Evolutionary conservation across 2,888 invertebrate genomes (phyloP), one percentile per base, ranked within the genome.

Genomic region (Parasteatoda lunata): DNA sequence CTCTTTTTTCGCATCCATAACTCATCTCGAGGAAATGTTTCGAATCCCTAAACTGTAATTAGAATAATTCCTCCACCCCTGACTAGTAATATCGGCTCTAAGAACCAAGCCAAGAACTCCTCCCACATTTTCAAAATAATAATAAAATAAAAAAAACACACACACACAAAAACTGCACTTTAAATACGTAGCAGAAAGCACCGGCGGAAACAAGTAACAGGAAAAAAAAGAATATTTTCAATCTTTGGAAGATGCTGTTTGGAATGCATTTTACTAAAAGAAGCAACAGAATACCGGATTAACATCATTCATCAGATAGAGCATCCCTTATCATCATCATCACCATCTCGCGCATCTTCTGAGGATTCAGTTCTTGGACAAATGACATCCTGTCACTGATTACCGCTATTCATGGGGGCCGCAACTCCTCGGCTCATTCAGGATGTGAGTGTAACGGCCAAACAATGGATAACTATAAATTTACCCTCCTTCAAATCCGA

Each of bases 391-490:
- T 88, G 79, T 83, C 88, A 79, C 81, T 88, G 88, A 88, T 88
- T 83, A 88, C 83, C 73, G 88, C 88, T 71, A 83, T 83, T 88
- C 83, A 79, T 76, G 52, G 71, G 76, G 65, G 65, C 54, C 48
- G 71, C 66, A 59, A 48, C 45, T 69, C 68, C 51, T 70, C 54
- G 5, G 15, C 45, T 65, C 81, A 48, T 66, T 45, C 73, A 78
- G 77, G 83, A 79, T 76, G 81, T 69, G 64, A 84, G 65, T 83
- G 81, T 88, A 88, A 88, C 83, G 88, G 84, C 82, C 88, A 88
- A 84, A 88, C 88, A 84, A 88, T 84, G 77, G 82, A 84, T 88
- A 88, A 88, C 88, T 82, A 88, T 88, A 88, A 88, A 88, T 88
- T 88, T 78, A 75, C 80, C 84, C 77, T 77, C 79, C 84, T 87